Percentiles rank a stretch among this genome's conserved stretches.
Evolutionary conservation across 2,797 vertebrate species (phyloP).

Genomic region (Cyprinodon diabolis): DNA sequence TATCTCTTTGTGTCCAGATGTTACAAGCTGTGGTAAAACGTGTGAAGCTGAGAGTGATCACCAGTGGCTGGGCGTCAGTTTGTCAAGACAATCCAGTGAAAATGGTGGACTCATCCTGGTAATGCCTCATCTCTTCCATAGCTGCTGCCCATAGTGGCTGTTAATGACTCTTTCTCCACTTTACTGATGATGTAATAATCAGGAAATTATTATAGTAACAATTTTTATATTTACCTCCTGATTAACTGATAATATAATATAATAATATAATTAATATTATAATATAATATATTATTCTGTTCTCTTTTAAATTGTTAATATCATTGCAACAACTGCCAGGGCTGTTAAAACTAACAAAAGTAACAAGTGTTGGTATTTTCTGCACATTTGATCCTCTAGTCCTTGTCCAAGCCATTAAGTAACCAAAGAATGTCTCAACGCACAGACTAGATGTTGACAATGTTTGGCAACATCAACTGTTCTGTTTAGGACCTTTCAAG

Average conservation of each 20-base stretch:
- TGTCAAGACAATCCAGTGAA: constrained; percentile 87
- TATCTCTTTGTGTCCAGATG: constrained; percentile 69
- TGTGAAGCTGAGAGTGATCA: constrained; percentile 89
- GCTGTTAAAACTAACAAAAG: background rate
- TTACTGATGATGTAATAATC: constrained; percentile 1
- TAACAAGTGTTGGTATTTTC: background rate
- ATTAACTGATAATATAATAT: background rate
- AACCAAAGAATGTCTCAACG: background rate
- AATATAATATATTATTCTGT: background rate
- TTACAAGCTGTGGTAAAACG: constrained; percentile 85
- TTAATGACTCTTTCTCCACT: background rate
- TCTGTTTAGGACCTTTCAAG: background rate
- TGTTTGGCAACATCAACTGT: background rate
- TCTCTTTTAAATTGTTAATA: background rate
- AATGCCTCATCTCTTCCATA: constrained; percentile 33
- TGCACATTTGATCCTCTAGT: background rate
- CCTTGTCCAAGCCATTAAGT: background rate
- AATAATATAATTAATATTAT: no score
- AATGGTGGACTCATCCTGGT: constrained; percentile 86
- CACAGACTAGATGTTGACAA: background rate
- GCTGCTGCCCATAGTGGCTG: background rate
- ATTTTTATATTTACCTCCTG: background rate
- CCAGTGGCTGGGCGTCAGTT: constrained; percentile 96
- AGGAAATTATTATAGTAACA: background rate
- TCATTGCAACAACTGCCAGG: background rate